Conservation (phyloP, 2,113 vertebrate species). For the Pachypanchax playfairii region DNA sequence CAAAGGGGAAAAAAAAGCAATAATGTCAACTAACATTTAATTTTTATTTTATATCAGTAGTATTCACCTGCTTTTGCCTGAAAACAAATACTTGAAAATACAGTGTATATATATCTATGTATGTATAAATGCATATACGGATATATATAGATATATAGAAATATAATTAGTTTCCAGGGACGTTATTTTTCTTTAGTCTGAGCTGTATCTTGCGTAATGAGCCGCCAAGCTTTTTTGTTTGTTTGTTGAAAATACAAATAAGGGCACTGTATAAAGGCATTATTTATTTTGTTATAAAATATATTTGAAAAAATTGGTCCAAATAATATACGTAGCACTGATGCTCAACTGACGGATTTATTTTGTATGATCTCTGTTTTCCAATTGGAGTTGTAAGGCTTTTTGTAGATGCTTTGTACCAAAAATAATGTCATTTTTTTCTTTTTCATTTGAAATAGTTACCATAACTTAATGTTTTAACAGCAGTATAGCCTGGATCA, state of each 20-base stretch:
- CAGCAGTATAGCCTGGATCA: slow-evolving; percentile 75
- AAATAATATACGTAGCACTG: slow-evolving; percentile 86
- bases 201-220: slow-evolving; percentile 96
- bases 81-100: slow-evolving; percentile 88
- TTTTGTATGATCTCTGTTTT: slow-evolving; percentile 89
- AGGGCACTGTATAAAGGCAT: slow-evolving; percentile 90
- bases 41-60: slow-evolving; percentile 87
- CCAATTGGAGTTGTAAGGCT: slow-evolving; percentile 88
- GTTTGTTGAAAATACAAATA: slow-evolving; percentile 88
- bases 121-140: slow-evolving; percentile 66
- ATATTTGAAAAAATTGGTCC: slow-evolving; percentile 88
- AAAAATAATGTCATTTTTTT: slow-evolving; percentile 82
- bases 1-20: slow-evolving; percentile 86
- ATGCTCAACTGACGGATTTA: slow-evolving; percentile 86
- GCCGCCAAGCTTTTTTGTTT: slow-evolving; percentile 91
- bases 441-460: slow-evolving; percentile 68
- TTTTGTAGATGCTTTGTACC: slow-evolving; percentile 93
- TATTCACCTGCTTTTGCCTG: slow-evolving; percentile 88
- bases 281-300: slow-evolving; percentile 95
- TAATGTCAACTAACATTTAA: slow-evolving; percentile 88
- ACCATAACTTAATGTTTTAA: slow-evolving; percentile 81
- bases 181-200: slow-evolving; percentile 88
- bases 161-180: slow-evolving; percentile 85
- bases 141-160: slow-evolving; percentile 65
- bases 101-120: slow-evolving; percentile 67